Base-by-base conservation (phyloP, 2,888 invertebrate species). In the Nymphalis urticae region DNA sequence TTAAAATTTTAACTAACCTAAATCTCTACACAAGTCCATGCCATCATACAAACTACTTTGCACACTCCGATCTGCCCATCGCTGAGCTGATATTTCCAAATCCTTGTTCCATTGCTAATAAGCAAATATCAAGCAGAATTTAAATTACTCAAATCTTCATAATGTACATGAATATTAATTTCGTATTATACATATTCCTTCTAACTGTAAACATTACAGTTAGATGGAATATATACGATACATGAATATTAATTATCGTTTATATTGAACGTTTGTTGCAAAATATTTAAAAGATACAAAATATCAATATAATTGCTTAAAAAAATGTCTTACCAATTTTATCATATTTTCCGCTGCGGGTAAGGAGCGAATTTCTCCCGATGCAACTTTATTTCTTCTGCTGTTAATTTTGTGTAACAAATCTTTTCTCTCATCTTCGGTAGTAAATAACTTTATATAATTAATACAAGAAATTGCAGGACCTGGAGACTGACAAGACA, bases 31-130 rank as follows among this genome's bases (percentile, higher is more conserved):
- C 4, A 75, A 73, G 62, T 92, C 90, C 69, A 80, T 80, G 42
- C 79, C 71, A 66, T 88, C 86, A 2, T 81, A 82, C 0, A 77
- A 74, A 27, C 76, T 80, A 66, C 81, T 81, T 74, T 77, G 78
- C 5, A 86, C 77, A 73, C 92, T 92, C 72, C 90, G 91, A 68
- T 90, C 86, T 1, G 89, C 92, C 92, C 91, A 92, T 66, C 85
- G 81, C 71, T 91, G 91, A 2, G 92, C 90, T 48, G 84, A 84
- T 16, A 72, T 50, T 70, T 85, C 88, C 62, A 92, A 76, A 51
- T 87, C 86, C 19, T 78, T 76, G 68, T 85, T 88, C 92, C 92
- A 92, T 74, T 79, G 80, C 92, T 91, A 51, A 24, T 50, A 64
- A 68, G 64, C n/a, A 66, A 48, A 17, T 24, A 7, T 54, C 7